Evolutionary conservation across 2,888 invertebrate genomes (phyloP).

Genomic region (Hirtodrosophila duncani): DNA sequence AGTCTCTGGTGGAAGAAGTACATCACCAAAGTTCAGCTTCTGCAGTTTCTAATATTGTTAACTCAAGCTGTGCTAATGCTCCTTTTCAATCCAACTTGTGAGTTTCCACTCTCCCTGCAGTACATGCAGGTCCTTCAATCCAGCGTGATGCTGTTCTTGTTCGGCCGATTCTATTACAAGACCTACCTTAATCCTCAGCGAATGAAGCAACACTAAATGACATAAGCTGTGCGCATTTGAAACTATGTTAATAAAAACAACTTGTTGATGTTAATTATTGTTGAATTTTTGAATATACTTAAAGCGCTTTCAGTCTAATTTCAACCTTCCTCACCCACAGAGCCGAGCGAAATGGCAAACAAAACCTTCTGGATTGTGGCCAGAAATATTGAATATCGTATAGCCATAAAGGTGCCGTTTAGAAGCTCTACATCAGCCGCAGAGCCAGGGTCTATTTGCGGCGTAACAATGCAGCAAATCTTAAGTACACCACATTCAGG

Average conservation of each 20-base stretch:
- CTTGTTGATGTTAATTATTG: too few relatives aligned
- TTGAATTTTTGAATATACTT: too few relatives aligned
- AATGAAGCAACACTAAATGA: constrained; percentile 9
- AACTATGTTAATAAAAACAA: too few relatives aligned
- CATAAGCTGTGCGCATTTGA: background rate
- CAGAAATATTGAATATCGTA: background rate
- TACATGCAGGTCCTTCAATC: constrained; percentile 79
- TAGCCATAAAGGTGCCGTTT: too few relatives aligned
- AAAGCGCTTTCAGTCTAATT: too few relatives aligned
- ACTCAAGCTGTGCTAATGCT: constrained; percentile 79
- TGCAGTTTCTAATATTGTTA: constrained; percentile 83
- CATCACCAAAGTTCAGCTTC: constrained; percentile 78
- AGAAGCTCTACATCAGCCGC: too few relatives aligned
- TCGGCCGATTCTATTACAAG: constrained; percentile 81
- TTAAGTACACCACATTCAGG: too few relatives aligned
- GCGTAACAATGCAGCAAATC: too few relatives aligned
- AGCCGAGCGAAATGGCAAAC: too few relatives aligned
- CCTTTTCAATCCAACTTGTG: constrained; percentile 79
- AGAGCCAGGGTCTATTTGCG: too few relatives aligned
- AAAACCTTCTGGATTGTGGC: too few relatives aligned
- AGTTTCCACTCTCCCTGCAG: constrained; percentile 79
- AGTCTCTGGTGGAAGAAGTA: constrained; percentile 80
- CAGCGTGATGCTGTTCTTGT: constrained; percentile 80
- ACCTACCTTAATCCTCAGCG: constrained; percentile 77
- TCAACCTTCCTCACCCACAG: too few relatives aligned